phyloP scores from a whole-genome alignment of 2,113 vertebrate species.

The Channa argus region DNA sequence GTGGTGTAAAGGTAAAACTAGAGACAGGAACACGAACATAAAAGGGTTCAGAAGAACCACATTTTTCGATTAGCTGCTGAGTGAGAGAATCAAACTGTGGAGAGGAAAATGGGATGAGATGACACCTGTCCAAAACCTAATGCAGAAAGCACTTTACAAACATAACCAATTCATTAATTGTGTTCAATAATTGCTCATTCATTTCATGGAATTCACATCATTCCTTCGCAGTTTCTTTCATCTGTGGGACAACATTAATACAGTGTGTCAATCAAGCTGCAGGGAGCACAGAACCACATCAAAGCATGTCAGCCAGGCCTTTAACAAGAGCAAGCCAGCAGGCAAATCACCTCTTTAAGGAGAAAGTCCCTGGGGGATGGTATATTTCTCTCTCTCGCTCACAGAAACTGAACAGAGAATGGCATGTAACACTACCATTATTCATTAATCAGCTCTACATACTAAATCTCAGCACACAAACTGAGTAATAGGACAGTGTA shows the following conservation, averaged over 20 bases:
- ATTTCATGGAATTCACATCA: constrained; percentile 55
- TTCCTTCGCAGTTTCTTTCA: constrained; percentile 58
- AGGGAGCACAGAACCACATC: constrained; percentile 74
- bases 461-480: constrained; percentile 57
- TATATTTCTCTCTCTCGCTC: constrained; percentile 15
- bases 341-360: constrained; percentile 78
- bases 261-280: constrained; percentile 74
- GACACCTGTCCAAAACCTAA: constrained; percentile 58
- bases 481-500: constrained; percentile 59
- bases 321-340: constrained; percentile 74
- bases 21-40: constrained; percentile 16
- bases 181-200: constrained; percentile 67
- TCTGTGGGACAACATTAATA: constrained; percentile 71
- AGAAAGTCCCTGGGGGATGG: constrained; percentile 61
- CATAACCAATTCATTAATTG: constrained; percentile 66
- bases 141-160: constrained; percentile 50
- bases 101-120: constrained; percentile 6
- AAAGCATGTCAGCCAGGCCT: constrained; percentile 76
- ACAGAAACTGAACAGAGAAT: constrained; percentile 32
- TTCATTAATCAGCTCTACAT: constrained; percentile 53
- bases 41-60: constrained; percentile 5
- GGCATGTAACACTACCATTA: constrained; percentile 38
- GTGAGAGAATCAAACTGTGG: constrained; percentile 22
- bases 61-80: constrained; percentile 36
- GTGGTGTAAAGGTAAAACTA: neutral